A percentile compares a stretch with the other conserved stretches of the same genome.
Conservation (phyloP, 2,113 vertebrate genomes). For the Cephalopterus ornatus region DNA sequence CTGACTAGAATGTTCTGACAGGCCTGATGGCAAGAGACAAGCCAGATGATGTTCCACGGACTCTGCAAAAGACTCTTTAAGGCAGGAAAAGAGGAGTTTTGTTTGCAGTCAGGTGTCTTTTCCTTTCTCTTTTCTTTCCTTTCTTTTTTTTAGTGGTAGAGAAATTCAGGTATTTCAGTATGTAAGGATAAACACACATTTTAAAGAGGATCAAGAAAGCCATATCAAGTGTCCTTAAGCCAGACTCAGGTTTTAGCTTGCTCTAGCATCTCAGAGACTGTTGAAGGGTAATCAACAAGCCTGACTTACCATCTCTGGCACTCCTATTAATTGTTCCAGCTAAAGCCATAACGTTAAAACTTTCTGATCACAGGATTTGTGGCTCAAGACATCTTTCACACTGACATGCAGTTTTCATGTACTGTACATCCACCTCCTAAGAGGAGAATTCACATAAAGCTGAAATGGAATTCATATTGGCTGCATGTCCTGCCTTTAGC, state of each 20-base stretch:
- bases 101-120: background rate
- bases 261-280: background rate
- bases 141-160: background rate
- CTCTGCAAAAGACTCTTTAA: background rate
- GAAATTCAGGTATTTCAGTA: background rate
- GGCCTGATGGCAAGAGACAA: background rate
- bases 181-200: background rate
- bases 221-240: background rate
- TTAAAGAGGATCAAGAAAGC: background rate
- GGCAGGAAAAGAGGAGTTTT: background rate
- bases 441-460: too few species aligned
- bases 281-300: background rate
- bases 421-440: too few species aligned
- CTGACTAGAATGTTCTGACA: background rate
- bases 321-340: background rate
- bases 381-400: background rate
- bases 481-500: background rate
- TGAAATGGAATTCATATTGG: background rate
- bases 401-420: background rate
- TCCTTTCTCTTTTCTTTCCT: accelerated
- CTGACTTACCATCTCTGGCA: background rate
- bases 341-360: background rate
- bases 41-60: background rate
- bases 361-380: background rate
- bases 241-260: background rate